Evolutionary conservation across 2,113 vertebrate genomes (phyloP).

Genomic region (Anarrhichthys ocellatus): DNA sequence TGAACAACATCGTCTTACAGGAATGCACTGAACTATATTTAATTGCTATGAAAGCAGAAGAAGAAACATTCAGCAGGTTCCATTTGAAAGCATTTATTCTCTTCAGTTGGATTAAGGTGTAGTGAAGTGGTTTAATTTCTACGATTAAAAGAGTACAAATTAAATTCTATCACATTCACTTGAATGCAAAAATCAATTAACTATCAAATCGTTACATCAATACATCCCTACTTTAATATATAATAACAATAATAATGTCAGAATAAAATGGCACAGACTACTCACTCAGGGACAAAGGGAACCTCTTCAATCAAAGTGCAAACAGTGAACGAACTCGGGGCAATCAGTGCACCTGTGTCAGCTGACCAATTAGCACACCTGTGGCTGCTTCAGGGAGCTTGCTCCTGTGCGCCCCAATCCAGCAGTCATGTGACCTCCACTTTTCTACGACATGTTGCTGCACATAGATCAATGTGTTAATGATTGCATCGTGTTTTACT

Average conservation of each 20-base stretch:
- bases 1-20: not conserved
- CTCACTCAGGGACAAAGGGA: not conserved
- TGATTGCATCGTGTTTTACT: not conserved
- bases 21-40: not conserved
- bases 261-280: not conserved
- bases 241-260: not conserved
- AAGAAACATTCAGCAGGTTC: not conserved
- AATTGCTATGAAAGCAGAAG: not conserved
- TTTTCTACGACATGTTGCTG: not conserved
- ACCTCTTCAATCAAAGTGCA: not conserved
- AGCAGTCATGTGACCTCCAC: slow-evolving; percentile 3
- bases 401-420: not conserved
- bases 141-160: not conserved
- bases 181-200: not conserved
- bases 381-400: not conserved
- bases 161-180: not conserved
- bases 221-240: not conserved
- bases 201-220: not conserved
- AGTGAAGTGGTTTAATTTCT: not conserved
- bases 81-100: not conserved
- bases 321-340: not conserved
- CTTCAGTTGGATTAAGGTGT: not conserved
- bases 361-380: not conserved
- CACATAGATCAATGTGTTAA: not conserved
- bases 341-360: not conserved